Conservation (phyloP, 2,113 vertebrate species). For the Lophotis ruficrista region DNA sequence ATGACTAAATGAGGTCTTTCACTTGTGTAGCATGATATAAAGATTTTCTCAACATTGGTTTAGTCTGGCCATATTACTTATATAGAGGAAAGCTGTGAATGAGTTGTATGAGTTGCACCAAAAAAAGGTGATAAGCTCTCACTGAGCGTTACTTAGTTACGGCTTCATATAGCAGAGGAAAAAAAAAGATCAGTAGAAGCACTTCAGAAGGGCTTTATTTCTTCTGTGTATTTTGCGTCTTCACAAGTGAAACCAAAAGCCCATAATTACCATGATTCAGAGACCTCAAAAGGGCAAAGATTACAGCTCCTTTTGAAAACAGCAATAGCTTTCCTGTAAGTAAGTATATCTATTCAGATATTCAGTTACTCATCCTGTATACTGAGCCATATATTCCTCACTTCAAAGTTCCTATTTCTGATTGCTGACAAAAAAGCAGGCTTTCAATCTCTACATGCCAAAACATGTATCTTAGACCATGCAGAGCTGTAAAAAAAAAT, state of each 20-base stretch:
- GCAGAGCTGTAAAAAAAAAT: not conserved
- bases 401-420: not conserved
- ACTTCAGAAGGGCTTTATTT: not conserved
- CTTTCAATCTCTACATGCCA: not conserved
- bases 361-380: not conserved
- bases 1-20: not conserved
- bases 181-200: not conserved
- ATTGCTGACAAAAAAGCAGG: not conserved
- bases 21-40: not conserved
- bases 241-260: not conserved
- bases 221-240: not conserved
- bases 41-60: not conserved
- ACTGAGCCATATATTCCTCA: not conserved
- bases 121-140: not conserved
- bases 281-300: not conserved
- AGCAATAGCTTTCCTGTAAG: not conserved
- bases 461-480: not conserved
- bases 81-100: not conserved
- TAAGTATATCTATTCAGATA: not conserved
- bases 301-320: not conserved
- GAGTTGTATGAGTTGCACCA: not conserved
- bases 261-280: not conserved
- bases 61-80: not conserved
- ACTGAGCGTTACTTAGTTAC: not conserved
- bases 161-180: rapidly evolving